phyloP scores from a whole-genome alignment of 2,797 vertebrate species.

The Gallirallus australis region DNA sequence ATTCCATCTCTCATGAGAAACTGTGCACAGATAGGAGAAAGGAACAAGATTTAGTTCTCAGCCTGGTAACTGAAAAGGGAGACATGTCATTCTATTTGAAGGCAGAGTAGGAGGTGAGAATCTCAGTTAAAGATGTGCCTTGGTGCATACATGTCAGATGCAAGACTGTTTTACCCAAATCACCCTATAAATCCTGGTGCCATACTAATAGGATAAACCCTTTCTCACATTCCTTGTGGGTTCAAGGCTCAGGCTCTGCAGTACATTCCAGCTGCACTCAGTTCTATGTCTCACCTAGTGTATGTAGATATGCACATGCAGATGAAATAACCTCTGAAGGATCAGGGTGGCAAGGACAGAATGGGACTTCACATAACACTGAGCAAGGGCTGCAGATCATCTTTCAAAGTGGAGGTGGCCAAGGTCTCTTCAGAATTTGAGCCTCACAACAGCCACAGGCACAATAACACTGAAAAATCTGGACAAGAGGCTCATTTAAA shows the following conservation, averaged over 20 bases:
- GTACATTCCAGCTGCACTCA: neutral
- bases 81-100: neutral
- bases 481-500: neutral
- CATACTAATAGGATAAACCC: neutral
- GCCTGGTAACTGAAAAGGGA: neutral
- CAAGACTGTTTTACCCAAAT: neutral
- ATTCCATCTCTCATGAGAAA: neutral
- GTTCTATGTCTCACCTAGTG: neutral
- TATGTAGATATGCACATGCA: neutral
- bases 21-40: neutral
- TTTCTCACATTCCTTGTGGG: neutral
- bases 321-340: conserved; percentile 17
- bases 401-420: conserved; percentile 15
- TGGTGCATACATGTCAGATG: neutral
- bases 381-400: neutral
- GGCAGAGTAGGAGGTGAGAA: neutral
- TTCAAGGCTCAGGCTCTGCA: neutral
- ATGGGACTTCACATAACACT: neutral
- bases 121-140: neutral
- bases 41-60: neutral
- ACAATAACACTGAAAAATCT: neutral
- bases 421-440: neutral
- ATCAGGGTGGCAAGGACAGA: neutral
- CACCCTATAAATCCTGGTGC: neutral
- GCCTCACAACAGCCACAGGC: neutral